A percentile compares a stretch with the other conserved stretches of the same genome.
phyloP scores from a whole-genome alignment of 1,140 invertebrate species.

The Philaenus spumarius region DNA sequence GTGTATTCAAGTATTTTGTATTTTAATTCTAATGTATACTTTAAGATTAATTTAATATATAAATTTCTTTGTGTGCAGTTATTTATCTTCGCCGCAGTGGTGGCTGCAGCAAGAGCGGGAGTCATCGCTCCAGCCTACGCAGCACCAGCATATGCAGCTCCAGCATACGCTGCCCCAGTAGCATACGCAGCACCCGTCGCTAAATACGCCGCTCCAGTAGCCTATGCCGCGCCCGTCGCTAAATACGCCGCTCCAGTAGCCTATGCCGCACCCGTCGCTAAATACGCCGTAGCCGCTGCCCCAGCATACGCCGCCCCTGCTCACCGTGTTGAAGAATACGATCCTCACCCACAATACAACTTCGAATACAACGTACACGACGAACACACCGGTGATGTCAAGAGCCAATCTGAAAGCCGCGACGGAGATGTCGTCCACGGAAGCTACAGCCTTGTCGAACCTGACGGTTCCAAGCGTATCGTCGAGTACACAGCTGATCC shows the following conservation, averaged over 20 bases:
- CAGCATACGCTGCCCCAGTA: background rate
- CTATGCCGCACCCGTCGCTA: background rate
- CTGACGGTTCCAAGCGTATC: too few species aligned
- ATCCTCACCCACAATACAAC: too few species aligned
- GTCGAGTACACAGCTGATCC: background rate
- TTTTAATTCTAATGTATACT: too few species aligned
- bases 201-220: background rate
- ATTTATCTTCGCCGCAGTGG: background rate
- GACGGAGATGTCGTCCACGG: too few species aligned
- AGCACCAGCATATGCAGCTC: background rate
- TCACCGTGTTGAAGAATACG: too few species aligned
- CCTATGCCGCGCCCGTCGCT: background rate
- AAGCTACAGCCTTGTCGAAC: too few species aligned
- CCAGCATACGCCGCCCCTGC: background rate
- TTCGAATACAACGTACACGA: too few species aligned
- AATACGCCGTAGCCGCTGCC: background rate
- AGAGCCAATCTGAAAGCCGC: too few species aligned
- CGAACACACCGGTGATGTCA: too few species aligned
- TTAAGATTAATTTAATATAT: too few species aligned
- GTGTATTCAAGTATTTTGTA: too few species aligned
- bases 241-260: background rate
- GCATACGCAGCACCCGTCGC: background rate
- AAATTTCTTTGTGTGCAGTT: background rate
- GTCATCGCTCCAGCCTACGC: background rate
- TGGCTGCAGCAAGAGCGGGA: conserved; percentile 1